A percentile compares a stretch with the other conserved stretches of the same genome.
Conservation (phyloP, 2,888 invertebrate genomes). For the Molanna angustata region DNA sequence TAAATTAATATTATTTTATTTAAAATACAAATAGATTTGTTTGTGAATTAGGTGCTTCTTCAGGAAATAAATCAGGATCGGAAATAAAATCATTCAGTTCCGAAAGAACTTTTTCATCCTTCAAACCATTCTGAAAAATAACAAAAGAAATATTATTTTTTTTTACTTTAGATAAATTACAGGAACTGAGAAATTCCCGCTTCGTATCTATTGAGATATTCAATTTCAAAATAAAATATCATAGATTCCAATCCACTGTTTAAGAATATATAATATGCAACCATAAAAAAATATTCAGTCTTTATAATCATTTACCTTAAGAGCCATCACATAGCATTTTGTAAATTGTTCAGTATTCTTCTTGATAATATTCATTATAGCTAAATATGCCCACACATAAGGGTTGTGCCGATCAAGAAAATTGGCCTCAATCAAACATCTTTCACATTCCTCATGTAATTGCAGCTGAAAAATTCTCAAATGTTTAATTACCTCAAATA, state of each 20-base stretch:
- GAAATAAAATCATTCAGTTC: too few relatives aligned
- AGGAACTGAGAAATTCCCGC: too few relatives aligned
- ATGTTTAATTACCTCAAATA: too few relatives aligned
- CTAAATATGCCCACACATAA: slow-evolving; percentile 11
- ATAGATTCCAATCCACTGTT: too few relatives aligned
- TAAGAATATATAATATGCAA: background rate
- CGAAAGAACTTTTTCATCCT: slow-evolving; percentile 7
- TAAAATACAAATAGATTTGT: too few relatives aligned
- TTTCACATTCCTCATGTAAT: slow-evolving; percentile 11
- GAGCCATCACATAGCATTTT: slow-evolving; percentile 13
- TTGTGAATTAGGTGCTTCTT: too few relatives aligned
- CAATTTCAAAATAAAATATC: too few relatives aligned
- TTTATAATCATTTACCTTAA: slow-evolving; percentile 6
- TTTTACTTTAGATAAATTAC: too few relatives aligned
- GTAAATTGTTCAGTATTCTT: slow-evolving; percentile 5
- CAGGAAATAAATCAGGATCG: too few relatives aligned
- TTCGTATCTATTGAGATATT: too few relatives aligned
- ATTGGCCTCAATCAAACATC: slow-evolving; percentile 15
- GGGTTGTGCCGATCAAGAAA: slow-evolving; percentile 9
- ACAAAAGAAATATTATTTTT: slow-evolving; percentile 4
- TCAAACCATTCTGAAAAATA: slow-evolving; percentile 15
- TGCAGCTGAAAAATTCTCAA: slow-evolving; percentile 11
- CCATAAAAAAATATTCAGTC: background rate
- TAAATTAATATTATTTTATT: too few relatives aligned
- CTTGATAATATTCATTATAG: slow-evolving; percentile 1